Conservation (phyloP, 2,797 vertebrate species). For the Gymnopithys bicolor region DNA sequence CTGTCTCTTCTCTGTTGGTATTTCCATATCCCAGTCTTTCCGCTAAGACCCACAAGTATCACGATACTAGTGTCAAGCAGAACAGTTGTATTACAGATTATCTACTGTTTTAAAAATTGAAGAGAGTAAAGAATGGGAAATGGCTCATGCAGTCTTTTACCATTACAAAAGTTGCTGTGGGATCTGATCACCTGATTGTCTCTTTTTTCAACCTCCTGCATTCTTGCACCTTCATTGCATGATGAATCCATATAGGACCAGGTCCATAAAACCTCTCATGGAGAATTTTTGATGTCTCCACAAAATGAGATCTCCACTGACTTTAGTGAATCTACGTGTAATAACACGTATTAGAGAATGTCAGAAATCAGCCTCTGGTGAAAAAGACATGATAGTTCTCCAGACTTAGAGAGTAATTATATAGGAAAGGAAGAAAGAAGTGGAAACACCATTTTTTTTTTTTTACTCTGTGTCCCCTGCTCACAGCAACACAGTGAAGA, state of each 20-base stretch:
- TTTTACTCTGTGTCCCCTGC: background rate
- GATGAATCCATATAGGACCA: background rate
- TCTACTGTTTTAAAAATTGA: background rate
- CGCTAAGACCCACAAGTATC: background rate
- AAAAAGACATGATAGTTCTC: background rate
- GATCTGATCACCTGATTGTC: background rate
- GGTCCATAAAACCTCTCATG: background rate
- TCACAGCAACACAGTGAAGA: background rate
- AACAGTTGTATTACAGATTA: background rate
- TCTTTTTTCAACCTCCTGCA: background rate
- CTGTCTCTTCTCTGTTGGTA: background rate
- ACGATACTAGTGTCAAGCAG: background rate
- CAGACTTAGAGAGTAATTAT: background rate
- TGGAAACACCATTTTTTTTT: background rate
- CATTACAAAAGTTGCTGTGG: background rate
- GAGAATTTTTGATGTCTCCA: background rate
- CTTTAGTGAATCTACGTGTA: background rate
- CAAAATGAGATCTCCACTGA: background rate
- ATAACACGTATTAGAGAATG: background rate
- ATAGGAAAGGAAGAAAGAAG: background rate
- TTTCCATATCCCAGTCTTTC: background rate
- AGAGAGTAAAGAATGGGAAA: background rate
- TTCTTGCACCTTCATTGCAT: background rate
- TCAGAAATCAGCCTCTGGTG: background rate
- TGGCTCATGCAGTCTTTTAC: background rate